Percentiles rank a stretch among this genome's conserved stretches.
Evolutionary conservation across 2,888 invertebrate genomes (phyloP).

Genomic region (Calameuta filiformis): DNA sequence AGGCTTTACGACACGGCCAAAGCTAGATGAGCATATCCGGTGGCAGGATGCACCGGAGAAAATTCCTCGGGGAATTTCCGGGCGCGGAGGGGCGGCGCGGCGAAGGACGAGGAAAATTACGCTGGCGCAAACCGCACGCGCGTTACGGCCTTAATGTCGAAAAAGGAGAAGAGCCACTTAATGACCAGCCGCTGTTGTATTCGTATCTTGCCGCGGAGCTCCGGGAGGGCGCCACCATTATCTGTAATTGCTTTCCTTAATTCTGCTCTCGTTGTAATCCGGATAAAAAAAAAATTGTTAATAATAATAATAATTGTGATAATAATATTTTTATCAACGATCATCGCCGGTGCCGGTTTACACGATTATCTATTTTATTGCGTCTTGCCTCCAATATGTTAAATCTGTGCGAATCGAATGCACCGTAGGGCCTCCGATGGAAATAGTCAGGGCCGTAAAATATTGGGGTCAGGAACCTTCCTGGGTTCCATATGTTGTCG

Average conservation of each 20-base stretch:
- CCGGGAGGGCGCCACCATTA: conserved; percentile 40
- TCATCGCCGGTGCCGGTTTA: neutral
- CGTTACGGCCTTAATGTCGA: conserved; percentile 51
- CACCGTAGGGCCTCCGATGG: no score
- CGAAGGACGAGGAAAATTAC: conserved; percentile 34
- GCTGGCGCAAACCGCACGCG: conserved; percentile 30
- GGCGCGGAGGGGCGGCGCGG: neutral
- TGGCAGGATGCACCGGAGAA: neutral
- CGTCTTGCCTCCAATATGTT: no score
- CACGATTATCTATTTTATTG: no score
- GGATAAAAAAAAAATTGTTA: neutral
- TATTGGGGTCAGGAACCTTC: neutral
- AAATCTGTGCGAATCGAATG: no score
- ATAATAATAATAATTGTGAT: neutral
- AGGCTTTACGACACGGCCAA: neutral
- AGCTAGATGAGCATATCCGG: neutral
- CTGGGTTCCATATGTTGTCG: neutral
- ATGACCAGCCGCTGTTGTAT: conserved; percentile 41
- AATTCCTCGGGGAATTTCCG: neutral
- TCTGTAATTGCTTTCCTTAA: conserved; percentile 60
- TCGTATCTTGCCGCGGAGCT: conserved; percentile 21
- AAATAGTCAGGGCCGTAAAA: neutral
- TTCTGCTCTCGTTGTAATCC: conserved; percentile 26
- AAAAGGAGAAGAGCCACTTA: conserved; percentile 34
- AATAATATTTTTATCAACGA: neutral